These are phyloP conservation scores for Phorcus lineatus DNA, from an alignment of 2,888 invertebrate genomes.

Conservation along the genomic window DNA sequence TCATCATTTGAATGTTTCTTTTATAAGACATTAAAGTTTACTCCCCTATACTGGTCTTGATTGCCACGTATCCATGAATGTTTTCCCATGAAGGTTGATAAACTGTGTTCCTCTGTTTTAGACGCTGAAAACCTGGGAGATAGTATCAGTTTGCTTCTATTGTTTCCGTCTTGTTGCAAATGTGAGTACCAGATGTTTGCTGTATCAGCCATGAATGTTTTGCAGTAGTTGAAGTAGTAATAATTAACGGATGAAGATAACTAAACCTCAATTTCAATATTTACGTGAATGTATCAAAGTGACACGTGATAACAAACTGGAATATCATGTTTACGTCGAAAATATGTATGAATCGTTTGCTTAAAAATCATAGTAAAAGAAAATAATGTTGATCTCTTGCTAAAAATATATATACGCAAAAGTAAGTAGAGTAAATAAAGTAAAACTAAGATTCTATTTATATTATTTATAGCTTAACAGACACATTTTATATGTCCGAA, in stretches of 20 bases:
- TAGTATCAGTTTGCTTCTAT: conserved; percentile 62
- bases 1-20: background rate
- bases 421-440: too few relatives aligned
- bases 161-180: conserved; percentile 61
- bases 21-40: background rate
- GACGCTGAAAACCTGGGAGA: conserved; percentile 62
- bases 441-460: too few relatives aligned
- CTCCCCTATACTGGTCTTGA: background rate
- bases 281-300: too few relatives aligned
- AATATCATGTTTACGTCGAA: too few relatives aligned
- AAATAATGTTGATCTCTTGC: too few relatives aligned
- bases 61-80: background rate
- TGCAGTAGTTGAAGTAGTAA: background rate
- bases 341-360: too few relatives aligned
- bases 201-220: background rate
- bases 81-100: background rate
- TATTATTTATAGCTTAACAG: too few relatives aligned
- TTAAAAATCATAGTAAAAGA: too few relatives aligned
- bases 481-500: too few relatives aligned
- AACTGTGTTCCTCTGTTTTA: conserved; percentile 37
- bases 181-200: conserved; percentile 49
- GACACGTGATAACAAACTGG: too few relatives aligned
- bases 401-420: too few relatives aligned
- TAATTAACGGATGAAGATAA: background rate
- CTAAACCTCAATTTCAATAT: background rate